A percentile compares a stretch with the other conserved stretches of the same genome.
Conservation (phyloP, 2,888 invertebrate genomes). For the Mesochorus sp. region DNA sequence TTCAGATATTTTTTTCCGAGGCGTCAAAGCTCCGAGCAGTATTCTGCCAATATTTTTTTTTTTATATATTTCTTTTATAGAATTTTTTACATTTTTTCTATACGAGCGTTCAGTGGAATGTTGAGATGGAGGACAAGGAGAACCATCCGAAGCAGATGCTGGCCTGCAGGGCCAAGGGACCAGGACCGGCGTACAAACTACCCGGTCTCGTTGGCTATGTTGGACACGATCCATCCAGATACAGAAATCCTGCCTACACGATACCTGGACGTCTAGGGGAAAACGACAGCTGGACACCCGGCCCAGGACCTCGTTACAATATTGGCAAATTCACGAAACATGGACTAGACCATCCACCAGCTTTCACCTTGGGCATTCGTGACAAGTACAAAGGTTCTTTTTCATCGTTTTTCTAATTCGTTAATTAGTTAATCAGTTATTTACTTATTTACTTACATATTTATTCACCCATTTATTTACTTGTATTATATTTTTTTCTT, state of each 20-base stretch:
- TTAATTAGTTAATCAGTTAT: neutral
- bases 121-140: slow-evolving; percentile 55
- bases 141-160: slow-evolving; percentile 55
- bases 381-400: slow-evolving; percentile 63
- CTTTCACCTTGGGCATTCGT: slow-evolving; percentile 83
- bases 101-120: slow-evolving; percentile 13
- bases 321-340: slow-evolving; percentile 83
- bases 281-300: slow-evolving; percentile 66
- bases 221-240: slow-evolving; percentile 85
- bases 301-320: slow-evolving; percentile 83
- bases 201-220: slow-evolving; percentile 86
- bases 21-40: slow-evolving; percentile 28
- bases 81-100: slow-evolving; percentile 25
- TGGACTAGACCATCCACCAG: slow-evolving; percentile 83
- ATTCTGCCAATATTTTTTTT: too few relatives aligned
- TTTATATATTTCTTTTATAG: slow-evolving; percentile 41
- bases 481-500: slow-evolving; percentile 53
- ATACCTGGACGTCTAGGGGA: slow-evolving; percentile 82
- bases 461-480: slow-evolving; percentile 30
- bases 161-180: slow-evolving; percentile 78
- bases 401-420: neutral
- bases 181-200: slow-evolving; percentile 87
- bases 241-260: slow-evolving; percentile 86
- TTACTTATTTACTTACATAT: neutral
- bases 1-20: slow-evolving; percentile 51